Base-by-base conservation (phyloP, 92 coral and sea anemone species). In the Plumapathes pennacea region DNA sequence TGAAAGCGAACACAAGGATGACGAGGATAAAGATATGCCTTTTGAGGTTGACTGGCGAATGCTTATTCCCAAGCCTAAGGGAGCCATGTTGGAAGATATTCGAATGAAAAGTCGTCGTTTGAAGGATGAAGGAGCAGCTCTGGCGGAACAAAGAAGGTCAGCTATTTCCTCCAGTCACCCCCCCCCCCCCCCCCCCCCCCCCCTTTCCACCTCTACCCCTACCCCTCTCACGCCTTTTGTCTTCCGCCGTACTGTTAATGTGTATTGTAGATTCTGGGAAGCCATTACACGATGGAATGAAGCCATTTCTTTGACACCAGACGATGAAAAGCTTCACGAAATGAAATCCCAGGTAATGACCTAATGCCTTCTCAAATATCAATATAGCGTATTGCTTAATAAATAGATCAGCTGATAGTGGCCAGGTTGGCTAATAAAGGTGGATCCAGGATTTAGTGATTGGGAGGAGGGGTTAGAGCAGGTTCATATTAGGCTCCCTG, bases 261-360 rank as follows among this genome's bases (percentile, higher is more conserved):
- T 22, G 26, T 37, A 18, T 14, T 70, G 20, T 38, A 91, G 97
- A 48, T 87, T 70, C 50, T 91, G 96, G 87, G 97, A 91, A 46
- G 90, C 97, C 10, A 64, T 91, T 28, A 47, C 57, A 46, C 73
- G 76, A 37, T 91, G 97, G 97, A 84, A 91, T 80, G 96, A 91
- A 44, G 97, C 96, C 4, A 55, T 91, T 19, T 63, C 50, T 5
- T 73, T 87, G 17, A 76, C 87, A 32, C 91, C 97, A 13, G 72
- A 83, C 18, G 94, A 87, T 57, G 97, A 83, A 51, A 83, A 50
- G 24, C 76, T 91, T 26, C 64, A 87, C 58, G 97, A 91, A 74
- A 87, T 91, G 97, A 91, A 87, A 72, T 81, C 97, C 19, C 97
- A 91, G 96, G 97, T 87, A 65, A 31, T 20, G 6, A 3, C 10